These are phyloP conservation scores for Anser brachyrhynchus DNA, from an alignment of 2,113 vertebrate species.

Conservation along the genomic window DNA sequence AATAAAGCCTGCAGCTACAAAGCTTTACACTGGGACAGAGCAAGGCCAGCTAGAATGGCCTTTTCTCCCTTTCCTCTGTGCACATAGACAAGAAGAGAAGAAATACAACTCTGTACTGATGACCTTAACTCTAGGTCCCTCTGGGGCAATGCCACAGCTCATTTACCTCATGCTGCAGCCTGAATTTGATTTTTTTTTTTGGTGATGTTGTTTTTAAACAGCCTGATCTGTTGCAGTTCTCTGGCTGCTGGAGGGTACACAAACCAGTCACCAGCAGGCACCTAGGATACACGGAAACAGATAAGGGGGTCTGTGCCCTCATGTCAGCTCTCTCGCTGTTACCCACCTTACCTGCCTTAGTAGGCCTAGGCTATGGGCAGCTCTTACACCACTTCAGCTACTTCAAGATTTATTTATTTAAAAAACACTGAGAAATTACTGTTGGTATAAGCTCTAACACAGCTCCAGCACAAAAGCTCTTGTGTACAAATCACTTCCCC, in stretches of 20 bases:
- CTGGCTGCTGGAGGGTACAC: not conserved
- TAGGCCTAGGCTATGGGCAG: not conserved
- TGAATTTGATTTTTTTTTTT: not conserved
- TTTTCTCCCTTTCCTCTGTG: not conserved
- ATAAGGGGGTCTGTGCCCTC: not conserved
- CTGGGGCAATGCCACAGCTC: slow-evolving; percentile 45
- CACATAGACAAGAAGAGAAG: not conserved
- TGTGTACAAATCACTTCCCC: not conserved
- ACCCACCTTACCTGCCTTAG: not conserved
- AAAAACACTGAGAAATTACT: not conserved
- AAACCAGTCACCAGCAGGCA: not conserved
- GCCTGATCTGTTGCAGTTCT: not conserved
- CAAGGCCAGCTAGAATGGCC: not conserved
- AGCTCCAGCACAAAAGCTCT: rapidly evolving
- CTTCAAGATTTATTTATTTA: not conserved
- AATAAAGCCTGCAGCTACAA: not conserved
- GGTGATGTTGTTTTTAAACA: not conserved
- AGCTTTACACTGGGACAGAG: not conserved
- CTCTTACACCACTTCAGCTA: not conserved
- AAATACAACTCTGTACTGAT: not conserved
- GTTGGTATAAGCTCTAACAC: not conserved
- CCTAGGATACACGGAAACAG: not conserved
- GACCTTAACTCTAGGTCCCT: not conserved
- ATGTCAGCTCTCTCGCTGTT: not conserved
- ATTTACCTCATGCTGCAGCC: slow-evolving; percentile 39